A percentile compares a stretch with the other conserved stretches of the same genome.
Evolutionary conservation across 2,797 vertebrate species (phyloP).

Genomic region (Aplochiton taeniatus): DNA sequence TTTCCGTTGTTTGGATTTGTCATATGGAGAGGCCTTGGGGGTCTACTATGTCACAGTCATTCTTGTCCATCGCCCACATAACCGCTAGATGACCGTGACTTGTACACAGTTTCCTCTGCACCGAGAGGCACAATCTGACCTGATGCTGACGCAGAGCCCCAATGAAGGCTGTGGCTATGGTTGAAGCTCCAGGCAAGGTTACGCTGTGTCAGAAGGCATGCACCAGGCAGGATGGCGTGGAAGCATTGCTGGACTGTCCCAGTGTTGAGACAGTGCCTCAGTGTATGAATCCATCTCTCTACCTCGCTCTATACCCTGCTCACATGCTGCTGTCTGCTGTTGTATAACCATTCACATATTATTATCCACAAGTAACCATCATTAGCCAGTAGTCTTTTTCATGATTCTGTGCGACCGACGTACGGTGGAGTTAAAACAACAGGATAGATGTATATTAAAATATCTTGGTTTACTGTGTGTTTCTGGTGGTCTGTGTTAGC

Average conservation of each 20-base stretch:
- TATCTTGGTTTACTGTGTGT: too few species aligned
- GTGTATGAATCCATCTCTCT: slow-evolving; percentile 19
- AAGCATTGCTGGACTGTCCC: background rate
- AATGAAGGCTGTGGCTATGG: too few species aligned
- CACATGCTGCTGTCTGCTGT: slow-evolving; percentile 37
- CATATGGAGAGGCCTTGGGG: slow-evolving; percentile 5
- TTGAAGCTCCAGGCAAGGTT: background rate
- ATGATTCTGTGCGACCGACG: too few species aligned
- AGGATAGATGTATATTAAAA: too few species aligned
- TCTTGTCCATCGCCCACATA: slow-evolving; percentile 4
- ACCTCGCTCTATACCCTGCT: slow-evolving; percentile 41
- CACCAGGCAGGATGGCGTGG: background rate
- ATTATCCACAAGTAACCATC: slow-evolving; percentile 29
- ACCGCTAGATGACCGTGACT: slow-evolving; percentile 17
- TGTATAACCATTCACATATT: slow-evolving; percentile 45
- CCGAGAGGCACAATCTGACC: background rate
- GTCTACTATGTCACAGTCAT: slow-evolving; percentile 20
- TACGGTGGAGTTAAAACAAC: too few species aligned
- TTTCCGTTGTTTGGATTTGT: background rate
- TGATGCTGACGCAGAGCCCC: background rate
- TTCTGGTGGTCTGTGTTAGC: too few species aligned
- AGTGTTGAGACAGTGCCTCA: slow-evolving; percentile 1
- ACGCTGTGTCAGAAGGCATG: background rate
- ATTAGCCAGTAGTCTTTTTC: too few species aligned
- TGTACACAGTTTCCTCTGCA: background rate